phyloP scores from a whole-genome alignment of 1,140 invertebrate species.

The Pseudomyrmex gracilis region DNA sequence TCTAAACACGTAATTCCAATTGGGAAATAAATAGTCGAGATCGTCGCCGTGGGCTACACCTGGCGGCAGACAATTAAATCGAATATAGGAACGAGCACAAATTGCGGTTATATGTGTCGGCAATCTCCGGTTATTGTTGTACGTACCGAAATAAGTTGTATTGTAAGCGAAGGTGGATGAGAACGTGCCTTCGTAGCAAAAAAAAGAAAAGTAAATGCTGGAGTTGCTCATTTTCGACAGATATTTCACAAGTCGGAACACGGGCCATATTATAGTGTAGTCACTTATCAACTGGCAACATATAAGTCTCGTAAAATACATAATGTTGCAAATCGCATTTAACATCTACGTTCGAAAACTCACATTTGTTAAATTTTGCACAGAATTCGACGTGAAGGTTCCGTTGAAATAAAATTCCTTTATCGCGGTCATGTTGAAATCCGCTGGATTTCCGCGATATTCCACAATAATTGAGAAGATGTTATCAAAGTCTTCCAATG shows the following conservation, averaged over 20 bases:
- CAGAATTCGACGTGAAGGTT: constrained; percentile 3
- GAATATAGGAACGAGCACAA: not conserved
- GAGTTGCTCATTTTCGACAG: constrained; percentile 72
- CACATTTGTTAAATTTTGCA: constrained; percentile 62
- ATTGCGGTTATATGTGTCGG: not conserved
- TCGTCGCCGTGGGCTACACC: constrained; percentile 85
- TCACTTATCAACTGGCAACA: constrained; percentile 73
- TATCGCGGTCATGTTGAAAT: constrained; percentile 32
- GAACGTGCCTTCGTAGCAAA: constrained; percentile 79
- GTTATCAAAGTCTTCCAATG: constrained; percentile 56
- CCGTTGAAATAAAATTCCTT: constrained; percentile 73
- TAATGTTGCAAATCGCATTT: not conserved
- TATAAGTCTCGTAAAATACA: constrained; percentile 1
- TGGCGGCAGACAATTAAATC: constrained; percentile 63
- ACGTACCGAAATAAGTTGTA: constrained; percentile 74
- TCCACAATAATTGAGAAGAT: constrained; percentile 27
- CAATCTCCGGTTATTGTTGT: constrained; percentile 13
- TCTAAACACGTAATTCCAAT: constrained; percentile 62
- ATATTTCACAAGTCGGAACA: constrained; percentile 61
- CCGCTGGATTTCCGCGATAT: constrained; percentile 43
- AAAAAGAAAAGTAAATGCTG: constrained; percentile 75
- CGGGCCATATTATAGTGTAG: constrained; percentile 65
- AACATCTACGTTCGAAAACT: not conserved
- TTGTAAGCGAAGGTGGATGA: constrained; percentile 53
- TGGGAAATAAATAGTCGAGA: constrained; percentile 84